Percentiles rank a stretch among this genome's conserved stretches.
Evolutionary conservation across 23 tunicate species (phyloP).

Genomic region (Clavelina lepadiformis): DNA sequence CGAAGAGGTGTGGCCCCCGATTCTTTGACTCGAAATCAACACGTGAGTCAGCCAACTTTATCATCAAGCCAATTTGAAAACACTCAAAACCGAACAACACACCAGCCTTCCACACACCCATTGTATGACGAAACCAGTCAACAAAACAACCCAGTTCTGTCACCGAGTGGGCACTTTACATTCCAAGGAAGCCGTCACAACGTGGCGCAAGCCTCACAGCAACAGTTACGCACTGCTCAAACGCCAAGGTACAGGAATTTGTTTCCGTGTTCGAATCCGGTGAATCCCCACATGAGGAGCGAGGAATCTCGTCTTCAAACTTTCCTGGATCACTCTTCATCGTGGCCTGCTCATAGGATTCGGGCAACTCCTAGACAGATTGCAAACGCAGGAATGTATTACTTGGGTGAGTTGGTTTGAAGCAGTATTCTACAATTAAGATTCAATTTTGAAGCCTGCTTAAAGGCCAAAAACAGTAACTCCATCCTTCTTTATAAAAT

Average conservation of each 20-base stretch:
- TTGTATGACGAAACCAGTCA: too few relatives aligned
- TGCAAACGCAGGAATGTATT: slow-evolving; percentile 29
- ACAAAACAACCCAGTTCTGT: too few relatives aligned
- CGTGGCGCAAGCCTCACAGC: too few relatives aligned
- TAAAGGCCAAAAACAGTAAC: too few relatives aligned
- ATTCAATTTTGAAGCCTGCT: too few relatives aligned
- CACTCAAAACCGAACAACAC: neutral
- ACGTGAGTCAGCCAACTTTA: neutral
- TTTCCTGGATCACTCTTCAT: neutral
- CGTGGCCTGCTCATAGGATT: slow-evolving; percentile 34
- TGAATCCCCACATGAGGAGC: slow-evolving; percentile 35
- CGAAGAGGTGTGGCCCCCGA: neutral
- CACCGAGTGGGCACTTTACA: too few relatives aligned
- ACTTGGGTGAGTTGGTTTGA: slow-evolving; percentile 22
- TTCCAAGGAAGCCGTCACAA: too few relatives aligned
- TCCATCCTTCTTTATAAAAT: too few relatives aligned
- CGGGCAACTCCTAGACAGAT: slow-evolving; percentile 28
- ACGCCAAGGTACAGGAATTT: too few relatives aligned
- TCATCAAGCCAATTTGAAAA: neutral
- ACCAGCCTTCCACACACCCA: too few relatives aligned
- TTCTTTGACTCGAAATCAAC: neutral
- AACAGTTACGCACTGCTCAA: too few relatives aligned
- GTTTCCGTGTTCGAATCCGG: slow-evolving; percentile 26
- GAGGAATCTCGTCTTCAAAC: slow-evolving; percentile 17
- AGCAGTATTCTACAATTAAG: too few relatives aligned